These are phyloP conservation scores for Triops cancriformis DNA, from an alignment of 1,140 invertebrate species.

Conservation along the genomic window DNA sequence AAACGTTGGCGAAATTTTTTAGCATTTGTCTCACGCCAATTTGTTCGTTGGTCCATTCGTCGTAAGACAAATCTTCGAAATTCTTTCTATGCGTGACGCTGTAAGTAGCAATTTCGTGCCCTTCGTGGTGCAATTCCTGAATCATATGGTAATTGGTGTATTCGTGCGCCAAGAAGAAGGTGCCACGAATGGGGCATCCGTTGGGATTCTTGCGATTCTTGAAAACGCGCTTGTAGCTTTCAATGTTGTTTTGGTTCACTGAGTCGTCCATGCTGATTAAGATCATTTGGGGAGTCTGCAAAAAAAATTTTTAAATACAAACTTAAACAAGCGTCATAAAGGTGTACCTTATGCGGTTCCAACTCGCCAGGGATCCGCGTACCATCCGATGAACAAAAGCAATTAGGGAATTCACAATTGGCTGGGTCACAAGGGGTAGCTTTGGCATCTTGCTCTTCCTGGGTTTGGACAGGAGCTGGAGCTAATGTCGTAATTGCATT, in stretches of 20 bases:
- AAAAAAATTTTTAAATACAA: conserved; percentile 32
- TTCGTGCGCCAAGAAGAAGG: conserved; percentile 90
- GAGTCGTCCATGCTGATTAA: conserved; percentile 87
- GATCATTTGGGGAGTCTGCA: conserved; percentile 86
- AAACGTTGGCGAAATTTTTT: conserved; percentile 69
- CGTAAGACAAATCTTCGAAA: conserved; percentile 75
- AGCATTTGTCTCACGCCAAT: conserved; percentile 85
- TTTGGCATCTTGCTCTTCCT: conserved; percentile 63
- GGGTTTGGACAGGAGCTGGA: conserved; percentile 60
- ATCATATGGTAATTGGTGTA: conserved; percentile 92
- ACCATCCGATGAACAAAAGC: conserved; percentile 86
- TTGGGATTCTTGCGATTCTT: conserved; percentile 75
- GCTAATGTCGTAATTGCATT: conserved; percentile 44
- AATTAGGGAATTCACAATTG: conserved; percentile 75
- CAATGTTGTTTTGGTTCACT: conserved; percentile 83
- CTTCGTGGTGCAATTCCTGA: conserved; percentile 73
- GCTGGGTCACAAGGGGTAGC: conserved; percentile 53
- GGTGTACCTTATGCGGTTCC: conserved; percentile 64
- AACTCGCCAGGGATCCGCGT: conserved; percentile 73
- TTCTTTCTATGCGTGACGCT: conserved; percentile 62
- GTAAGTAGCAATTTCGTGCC: conserved; percentile 85
- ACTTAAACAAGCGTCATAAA: conserved; percentile 10
- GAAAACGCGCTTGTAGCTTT: conserved; percentile 79
- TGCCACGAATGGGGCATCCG: conserved; percentile 78
- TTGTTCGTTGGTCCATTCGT: conserved; percentile 88